Percentiles rank a stretch among this genome's conserved stretches.
Evolutionary conservation across 2,888 invertebrate species (phyloP).

Genomic region (Cinara cedri): DNA sequence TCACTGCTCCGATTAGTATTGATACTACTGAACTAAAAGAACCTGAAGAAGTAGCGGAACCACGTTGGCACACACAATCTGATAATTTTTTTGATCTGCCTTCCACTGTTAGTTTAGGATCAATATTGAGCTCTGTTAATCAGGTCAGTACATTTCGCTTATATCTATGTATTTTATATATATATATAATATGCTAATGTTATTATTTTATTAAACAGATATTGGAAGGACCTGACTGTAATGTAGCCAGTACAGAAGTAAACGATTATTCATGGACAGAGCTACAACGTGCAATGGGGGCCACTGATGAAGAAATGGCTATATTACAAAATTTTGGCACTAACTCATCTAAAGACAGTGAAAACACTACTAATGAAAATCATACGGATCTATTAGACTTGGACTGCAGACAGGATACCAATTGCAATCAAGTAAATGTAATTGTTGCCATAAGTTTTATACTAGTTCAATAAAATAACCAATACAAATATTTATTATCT

Average conservation of each 20-base stretch:
- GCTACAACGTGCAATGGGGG: conserved; percentile 62
- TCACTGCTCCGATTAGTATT: conserved; percentile 38
- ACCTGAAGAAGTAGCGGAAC: conserved; percentile 50
- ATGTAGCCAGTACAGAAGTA: conserved; percentile 27
- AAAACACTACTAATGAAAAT: conserved; percentile 43
- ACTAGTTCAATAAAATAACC: conserved; percentile 1
- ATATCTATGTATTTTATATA: conserved; percentile 22
- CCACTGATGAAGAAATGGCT: conserved; percentile 62
- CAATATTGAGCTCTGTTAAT: conserved; percentile 61
- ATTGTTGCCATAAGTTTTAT: neutral
- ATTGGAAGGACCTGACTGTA: conserved; percentile 47
- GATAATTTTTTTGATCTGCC: conserved; percentile 40
- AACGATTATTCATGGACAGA: conserved; percentile 60
- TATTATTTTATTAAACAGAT: conserved; percentile 48
- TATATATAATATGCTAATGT: conserved; percentile 16
- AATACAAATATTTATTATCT: conserved; percentile 3
- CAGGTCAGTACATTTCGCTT: conserved; percentile 59
- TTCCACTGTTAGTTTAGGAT: conserved; percentile 60
- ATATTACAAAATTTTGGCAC: conserved; percentile 61
- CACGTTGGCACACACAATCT: conserved; percentile 47
- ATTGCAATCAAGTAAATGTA: conserved; percentile 43
- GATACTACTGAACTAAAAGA: conserved; percentile 20
- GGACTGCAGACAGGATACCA: conserved; percentile 12
- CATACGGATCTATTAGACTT: conserved; percentile 26
- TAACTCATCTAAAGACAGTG: conserved; percentile 41